These are phyloP conservation scores for Amia ocellicauda DNA, from an alignment of 2,113 vertebrate species.

Conservation along the genomic window DNA sequence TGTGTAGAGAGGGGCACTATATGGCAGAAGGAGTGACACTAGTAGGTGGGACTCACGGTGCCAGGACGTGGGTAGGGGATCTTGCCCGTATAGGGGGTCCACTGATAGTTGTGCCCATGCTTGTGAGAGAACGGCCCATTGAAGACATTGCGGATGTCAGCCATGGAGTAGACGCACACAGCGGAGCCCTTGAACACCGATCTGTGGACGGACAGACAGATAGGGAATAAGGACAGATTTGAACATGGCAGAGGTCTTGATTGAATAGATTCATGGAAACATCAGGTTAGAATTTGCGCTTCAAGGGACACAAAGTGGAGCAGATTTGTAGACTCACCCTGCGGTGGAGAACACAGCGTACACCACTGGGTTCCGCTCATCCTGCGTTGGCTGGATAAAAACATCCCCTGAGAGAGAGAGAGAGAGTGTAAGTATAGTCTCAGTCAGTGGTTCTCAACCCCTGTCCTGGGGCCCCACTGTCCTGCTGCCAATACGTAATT, in stretches of 20 bases:
- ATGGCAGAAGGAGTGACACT: background rate
- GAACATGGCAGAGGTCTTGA: background rate
- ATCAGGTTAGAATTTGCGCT: no score
- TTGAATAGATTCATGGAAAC: no score
- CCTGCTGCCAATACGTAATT: no score
- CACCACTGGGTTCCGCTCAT: constrained; percentile 71
- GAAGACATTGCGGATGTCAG: constrained; percentile 79
- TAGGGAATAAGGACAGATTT: background rate
- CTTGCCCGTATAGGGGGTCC: constrained; percentile 76
- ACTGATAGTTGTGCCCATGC: constrained; percentile 77
- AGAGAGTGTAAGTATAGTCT: constrained; percentile 17
- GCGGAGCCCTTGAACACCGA: constrained; percentile 81
- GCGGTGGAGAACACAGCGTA: constrained; percentile 76
- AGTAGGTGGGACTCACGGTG: constrained; percentile 54
- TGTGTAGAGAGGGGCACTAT: no score
- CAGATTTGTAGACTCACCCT: constrained; percentile 53
- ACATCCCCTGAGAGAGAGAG: constrained; percentile 63
- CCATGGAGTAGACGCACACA: constrained; percentile 78
- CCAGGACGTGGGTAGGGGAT: constrained; percentile 79
- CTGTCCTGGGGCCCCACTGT: no score
- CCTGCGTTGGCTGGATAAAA: constrained; percentile 73
- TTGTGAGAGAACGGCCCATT: constrained; percentile 81
- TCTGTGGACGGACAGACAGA: constrained; percentile 45
- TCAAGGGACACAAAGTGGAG: background rate
- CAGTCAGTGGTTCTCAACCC: background rate